Percentiles rank a stretch among this genome's conserved stretches.
phyloP scores from a whole-genome alignment of 2,113 vertebrate genomes.

The Burhinus oedicnemus region DNA sequence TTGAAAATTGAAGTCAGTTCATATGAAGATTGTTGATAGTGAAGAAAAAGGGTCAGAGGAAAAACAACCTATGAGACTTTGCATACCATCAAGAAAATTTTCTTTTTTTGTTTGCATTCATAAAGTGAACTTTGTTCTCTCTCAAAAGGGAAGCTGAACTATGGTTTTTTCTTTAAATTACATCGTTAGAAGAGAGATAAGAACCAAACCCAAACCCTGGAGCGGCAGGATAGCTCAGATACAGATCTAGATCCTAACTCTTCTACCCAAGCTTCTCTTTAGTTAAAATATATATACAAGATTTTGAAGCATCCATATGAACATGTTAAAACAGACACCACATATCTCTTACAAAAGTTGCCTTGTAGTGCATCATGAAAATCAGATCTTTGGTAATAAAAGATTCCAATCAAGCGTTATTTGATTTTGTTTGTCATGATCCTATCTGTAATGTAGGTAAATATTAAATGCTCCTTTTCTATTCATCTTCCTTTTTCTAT shows the following conservation, averaged over 20 bases:
- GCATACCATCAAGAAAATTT: constrained; percentile 5
- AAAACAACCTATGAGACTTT: constrained; percentile 12
- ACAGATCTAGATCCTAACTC: constrained; percentile 52
- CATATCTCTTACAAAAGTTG: constrained; percentile 38
- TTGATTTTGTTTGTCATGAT: constrained; percentile 59
- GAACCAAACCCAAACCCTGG: constrained; percentile 60
- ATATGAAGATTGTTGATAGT: constrained; percentile 38
- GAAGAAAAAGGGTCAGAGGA: neutral
- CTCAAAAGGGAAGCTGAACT: constrained; percentile 51
- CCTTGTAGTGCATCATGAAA: constrained; percentile 52
- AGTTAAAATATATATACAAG: constrained; percentile 43
- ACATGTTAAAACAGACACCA: constrained; percentile 62
- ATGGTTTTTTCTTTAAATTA: constrained; percentile 65
- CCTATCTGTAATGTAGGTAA: constrained; percentile 40
- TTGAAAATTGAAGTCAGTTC: constrained; percentile 39
- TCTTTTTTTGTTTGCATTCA: neutral
- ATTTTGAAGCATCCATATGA: constrained; percentile 48
- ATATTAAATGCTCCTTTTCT: constrained; percentile 35
- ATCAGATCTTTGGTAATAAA: constrained; percentile 49
- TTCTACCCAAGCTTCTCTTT: constrained; percentile 40
- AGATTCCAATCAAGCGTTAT: constrained; percentile 49
- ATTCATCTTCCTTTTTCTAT: constrained; percentile 49
- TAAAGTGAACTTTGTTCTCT: constrained; percentile 56
- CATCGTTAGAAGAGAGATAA: constrained; percentile 40
- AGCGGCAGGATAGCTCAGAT: constrained; percentile 37